Evolutionary conservation across 1,140 invertebrate genomes (phyloP).

Genomic region (Drosophila bocki): DNA sequence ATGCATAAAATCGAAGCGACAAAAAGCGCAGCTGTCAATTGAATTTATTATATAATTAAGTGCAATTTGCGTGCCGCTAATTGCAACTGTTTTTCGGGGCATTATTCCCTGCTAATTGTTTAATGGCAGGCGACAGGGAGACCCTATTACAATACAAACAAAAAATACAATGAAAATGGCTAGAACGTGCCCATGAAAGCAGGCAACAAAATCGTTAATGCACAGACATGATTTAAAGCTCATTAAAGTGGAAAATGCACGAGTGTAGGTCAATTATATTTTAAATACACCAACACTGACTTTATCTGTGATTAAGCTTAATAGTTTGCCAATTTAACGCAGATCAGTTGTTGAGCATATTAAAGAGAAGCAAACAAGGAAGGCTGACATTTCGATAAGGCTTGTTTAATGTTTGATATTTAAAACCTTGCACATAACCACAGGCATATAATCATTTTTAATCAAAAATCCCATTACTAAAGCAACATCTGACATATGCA

Average conservation of each 20-base stretch:
- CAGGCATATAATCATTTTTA: slow-evolving; percentile 9
- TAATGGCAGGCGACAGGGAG: slow-evolving; percentile 37
- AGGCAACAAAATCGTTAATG: slow-evolving; percentile 27
- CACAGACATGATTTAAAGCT: slow-evolving; percentile 33
- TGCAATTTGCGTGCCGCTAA: slow-evolving; percentile 70
- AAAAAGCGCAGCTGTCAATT: slow-evolving; percentile 72
- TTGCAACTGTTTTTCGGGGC: slow-evolving; percentile 67
- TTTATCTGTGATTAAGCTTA: slow-evolving; percentile 16
- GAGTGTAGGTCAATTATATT: slow-evolving; percentile 24
- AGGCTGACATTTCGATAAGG: background rate
- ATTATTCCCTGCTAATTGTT: slow-evolving; percentile 65
- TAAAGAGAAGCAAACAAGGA: background rate
- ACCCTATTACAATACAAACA: background rate
- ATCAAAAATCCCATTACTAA: slow-evolving; percentile 14
- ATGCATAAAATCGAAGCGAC: slow-evolving; percentile 27
- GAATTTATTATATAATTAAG: slow-evolving; percentile 81
- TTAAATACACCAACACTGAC: background rate
- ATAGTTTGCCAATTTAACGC: slow-evolving; percentile 12
- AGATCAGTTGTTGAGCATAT: background rate
- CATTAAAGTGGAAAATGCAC: slow-evolving; percentile 31
- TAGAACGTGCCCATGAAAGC: slow-evolving; percentile 25
- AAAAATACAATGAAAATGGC: slow-evolving; percentile 16
- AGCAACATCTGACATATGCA: slow-evolving; percentile 23
- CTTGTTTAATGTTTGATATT: slow-evolving; percentile 1
- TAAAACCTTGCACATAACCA: background rate